Evolutionary conservation across 2,113 vertebrate genomes (phyloP).

Genomic region (Dolichotis patagonum): DNA sequence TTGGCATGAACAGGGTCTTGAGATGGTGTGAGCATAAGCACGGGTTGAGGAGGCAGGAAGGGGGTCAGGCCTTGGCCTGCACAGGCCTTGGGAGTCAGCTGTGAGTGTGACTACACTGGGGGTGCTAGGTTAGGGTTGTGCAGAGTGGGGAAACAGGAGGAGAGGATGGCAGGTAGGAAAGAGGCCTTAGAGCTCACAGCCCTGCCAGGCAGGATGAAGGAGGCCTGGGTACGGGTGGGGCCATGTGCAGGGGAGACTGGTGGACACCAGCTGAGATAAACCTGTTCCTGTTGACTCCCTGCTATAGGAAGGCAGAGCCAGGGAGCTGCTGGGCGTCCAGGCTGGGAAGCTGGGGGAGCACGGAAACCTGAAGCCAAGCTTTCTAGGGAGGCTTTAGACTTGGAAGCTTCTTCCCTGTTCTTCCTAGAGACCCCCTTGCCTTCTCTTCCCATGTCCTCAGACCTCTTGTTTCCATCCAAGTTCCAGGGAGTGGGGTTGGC

Average conservation of each 20-base stretch:
- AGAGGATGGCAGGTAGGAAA: background rate
- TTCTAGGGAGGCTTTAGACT: background rate
- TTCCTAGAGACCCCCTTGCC: background rate
- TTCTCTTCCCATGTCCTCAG: background rate
- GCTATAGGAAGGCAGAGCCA: background rate
- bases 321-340: background rate
- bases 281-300: background rate
- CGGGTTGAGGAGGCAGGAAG: background rate
- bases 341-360: background rate
- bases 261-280: background rate
- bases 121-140: background rate
- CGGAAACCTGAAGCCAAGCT: background rate
- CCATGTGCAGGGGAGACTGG: background rate
- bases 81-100: too few relatives aligned
- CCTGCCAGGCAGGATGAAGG: background rate
- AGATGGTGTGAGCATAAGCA: background rate
- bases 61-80: background rate
- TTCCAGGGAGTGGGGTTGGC: background rate
- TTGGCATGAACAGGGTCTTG: fast-evolving
- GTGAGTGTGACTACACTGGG: background rate
- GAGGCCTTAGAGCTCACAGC: background rate
- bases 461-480: background rate
- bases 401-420: background rate
- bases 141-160: too few relatives aligned
- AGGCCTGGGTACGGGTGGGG: background rate